Evolutionary conservation across 2,888 invertebrate genomes (phyloP).

Genomic region (Sycophila texana): DNA sequence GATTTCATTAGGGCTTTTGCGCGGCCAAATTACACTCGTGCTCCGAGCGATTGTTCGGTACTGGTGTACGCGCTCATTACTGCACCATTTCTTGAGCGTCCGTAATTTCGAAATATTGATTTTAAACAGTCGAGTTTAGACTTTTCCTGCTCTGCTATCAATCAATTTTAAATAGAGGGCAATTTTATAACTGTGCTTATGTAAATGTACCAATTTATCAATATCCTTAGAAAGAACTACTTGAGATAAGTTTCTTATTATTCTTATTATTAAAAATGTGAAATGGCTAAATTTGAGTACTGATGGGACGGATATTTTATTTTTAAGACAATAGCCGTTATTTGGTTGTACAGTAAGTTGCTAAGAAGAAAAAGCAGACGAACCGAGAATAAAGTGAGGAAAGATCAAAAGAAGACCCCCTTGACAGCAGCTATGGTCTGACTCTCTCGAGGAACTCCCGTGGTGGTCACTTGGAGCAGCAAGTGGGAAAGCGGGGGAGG

Average conservation of each 20-base stretch:
- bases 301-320: too few species aligned
- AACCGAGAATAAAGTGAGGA: neutral
- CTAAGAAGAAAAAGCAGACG: too few species aligned
- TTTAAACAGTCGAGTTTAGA: slow-evolving; percentile 27
- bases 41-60: slow-evolving; percentile 18
- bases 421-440: neutral
- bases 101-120: slow-evolving; percentile 34
- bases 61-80: neutral
- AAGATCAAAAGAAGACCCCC: neutral
- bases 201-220: too few species aligned
- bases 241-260: too few species aligned
- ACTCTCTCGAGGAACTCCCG: slow-evolving; percentile 3
- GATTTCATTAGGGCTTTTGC: slow-evolving; percentile 43
- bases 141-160: neutral
- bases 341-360: neutral
- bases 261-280: neutral
- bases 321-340: slow-evolving; percentile 4
- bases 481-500: slow-evolving; percentile 1
- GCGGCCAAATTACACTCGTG: slow-evolving; percentile 4
- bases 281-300: too few species aligned
- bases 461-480: slow-evolving; percentile 40
- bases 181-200: too few species aligned
- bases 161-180: neutral
- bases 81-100: slow-evolving; percentile 19
- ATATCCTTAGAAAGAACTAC: too few species aligned